Percentiles rank a stretch among this genome's conserved stretches.
Conservation (phyloP, 1,140 invertebrate species). For the Pseudomyrmex cubaensis region DNA sequence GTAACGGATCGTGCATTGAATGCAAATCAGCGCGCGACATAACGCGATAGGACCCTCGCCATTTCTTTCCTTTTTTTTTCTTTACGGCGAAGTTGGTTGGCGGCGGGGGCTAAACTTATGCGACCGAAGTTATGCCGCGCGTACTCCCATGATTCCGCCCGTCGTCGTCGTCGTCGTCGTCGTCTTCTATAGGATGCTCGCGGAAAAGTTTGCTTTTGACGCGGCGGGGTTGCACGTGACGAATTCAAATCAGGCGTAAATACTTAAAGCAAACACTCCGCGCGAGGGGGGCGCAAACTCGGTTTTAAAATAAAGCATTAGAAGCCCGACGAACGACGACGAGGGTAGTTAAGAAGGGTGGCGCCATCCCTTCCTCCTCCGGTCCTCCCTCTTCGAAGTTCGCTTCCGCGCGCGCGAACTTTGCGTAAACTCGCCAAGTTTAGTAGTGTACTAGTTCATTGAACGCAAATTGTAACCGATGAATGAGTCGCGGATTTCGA, state of each 20-base stretch:
- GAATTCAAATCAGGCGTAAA: conserved; percentile 81
- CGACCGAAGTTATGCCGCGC: conserved; percentile 65
- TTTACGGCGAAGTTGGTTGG: conserved; percentile 41
- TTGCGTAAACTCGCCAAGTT: conserved; percentile 77
- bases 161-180: conserved; percentile 9
- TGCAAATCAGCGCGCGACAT: conserved; percentile 66
- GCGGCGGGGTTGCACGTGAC: conserved; percentile 70
- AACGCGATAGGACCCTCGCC: conserved; percentile 62
- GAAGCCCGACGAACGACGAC: conserved; percentile 66
- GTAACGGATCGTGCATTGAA: conserved; percentile 74
- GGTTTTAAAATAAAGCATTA: conserved; percentile 78
- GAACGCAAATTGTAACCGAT: conserved; percentile 75
- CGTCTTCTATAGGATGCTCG: conserved; percentile 54
- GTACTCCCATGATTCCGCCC: conserved; percentile 67
- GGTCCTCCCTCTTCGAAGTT: conserved; percentile 57
- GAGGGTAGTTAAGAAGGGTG: conserved; percentile 66
- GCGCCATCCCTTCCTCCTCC: background rate
- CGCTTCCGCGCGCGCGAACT: conserved; percentile 46
- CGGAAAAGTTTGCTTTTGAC: conserved; percentile 74
- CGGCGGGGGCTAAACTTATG: conserved; percentile 56
- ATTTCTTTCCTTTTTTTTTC: conserved; percentile 41
- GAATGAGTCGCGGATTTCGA: conserved; percentile 61
- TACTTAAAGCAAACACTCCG: conserved; percentile 77
- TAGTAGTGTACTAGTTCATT: conserved; percentile 71
- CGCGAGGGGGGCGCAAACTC: conserved; percentile 57